Evolutionary conservation across 2,888 invertebrate genomes (phyloP).

Genomic region (Zootermopsis nevadensis): DNA sequence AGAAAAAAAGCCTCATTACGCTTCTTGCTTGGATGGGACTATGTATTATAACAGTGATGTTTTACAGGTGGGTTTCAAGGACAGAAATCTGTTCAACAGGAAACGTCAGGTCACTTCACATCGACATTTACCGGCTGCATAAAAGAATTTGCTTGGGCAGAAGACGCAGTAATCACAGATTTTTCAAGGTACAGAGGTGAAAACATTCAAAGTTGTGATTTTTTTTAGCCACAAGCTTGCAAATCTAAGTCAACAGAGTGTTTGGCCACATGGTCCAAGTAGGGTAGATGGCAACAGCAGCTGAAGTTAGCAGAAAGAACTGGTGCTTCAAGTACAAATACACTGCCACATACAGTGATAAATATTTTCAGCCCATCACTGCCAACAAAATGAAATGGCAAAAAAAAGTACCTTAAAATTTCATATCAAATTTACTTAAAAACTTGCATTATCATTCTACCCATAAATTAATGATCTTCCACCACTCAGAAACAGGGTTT

Average conservation of each 20-base stretch:
- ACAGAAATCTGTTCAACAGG: constrained; percentile 57
- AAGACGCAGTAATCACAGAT: constrained; percentile 63
- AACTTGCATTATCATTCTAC: background rate
- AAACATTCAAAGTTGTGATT: constrained; percentile 69
- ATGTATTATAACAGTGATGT: background rate
- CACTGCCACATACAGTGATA: constrained; percentile 35
- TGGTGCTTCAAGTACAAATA: constrained; percentile 27
- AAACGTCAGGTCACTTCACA: constrained; percentile 62
- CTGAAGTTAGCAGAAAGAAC: background rate
- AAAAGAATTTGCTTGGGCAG: constrained; percentile 62
- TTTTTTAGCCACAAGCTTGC: background rate
- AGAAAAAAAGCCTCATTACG: no score
- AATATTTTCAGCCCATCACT: constrained; percentile 28
- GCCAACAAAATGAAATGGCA: background rate
- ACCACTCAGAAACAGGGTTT: background rate
- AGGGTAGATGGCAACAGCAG: background rate
- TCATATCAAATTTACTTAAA: background rate
- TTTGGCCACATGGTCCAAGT: background rate
- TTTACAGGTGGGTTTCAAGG: constrained; percentile 62
- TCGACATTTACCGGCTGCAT: constrained; percentile 64
- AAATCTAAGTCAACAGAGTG: background rate
- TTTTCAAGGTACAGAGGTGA: constrained; percentile 70
- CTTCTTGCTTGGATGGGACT: no score
- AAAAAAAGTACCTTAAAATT: background rate
- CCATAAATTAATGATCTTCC: background rate